A percentile compares a stretch with the other conserved stretches of the same genome.
Evolutionary conservation across 2,113 vertebrate genomes (phyloP).

Genomic region (Phodopus roborovskii): DNA sequence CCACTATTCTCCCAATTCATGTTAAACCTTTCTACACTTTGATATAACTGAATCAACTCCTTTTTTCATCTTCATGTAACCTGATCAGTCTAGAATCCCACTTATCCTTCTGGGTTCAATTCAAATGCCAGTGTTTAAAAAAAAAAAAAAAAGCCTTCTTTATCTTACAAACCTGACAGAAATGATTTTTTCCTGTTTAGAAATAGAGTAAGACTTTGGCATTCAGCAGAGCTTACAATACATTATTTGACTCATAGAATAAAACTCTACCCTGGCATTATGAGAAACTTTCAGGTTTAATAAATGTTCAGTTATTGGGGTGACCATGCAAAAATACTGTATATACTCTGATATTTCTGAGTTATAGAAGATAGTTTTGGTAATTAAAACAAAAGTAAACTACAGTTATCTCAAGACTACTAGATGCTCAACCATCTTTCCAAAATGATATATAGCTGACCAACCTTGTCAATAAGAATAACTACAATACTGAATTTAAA

Average conservation of each 20-base stretch:
- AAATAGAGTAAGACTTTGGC: background rate
- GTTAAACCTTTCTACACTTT: background rate
- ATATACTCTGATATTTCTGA: background rate
- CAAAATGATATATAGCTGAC: constrained; percentile 14
- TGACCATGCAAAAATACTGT: background rate
- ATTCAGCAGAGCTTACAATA: background rate
- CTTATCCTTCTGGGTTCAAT: background rate
- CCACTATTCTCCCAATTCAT: background rate
- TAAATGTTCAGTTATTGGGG: background rate
- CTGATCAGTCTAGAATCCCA: background rate
- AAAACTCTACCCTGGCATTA: background rate
- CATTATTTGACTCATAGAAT: background rate
- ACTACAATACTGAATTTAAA: background rate
- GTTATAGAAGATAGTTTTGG: background rate
- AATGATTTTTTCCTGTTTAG: background rate
- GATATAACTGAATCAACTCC: background rate
- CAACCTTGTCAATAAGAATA: background rate
- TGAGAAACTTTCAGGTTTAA: background rate
- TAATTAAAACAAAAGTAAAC: background rate
- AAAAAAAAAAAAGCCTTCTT: background rate
- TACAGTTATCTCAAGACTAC: background rate
- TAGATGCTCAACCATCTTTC: background rate
- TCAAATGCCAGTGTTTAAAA: background rate
- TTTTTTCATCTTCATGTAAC: background rate
- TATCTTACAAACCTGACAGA: background rate